Evolutionary conservation across 2,888 invertebrate genomes (phyloP).

Genomic region (Drosophila aldrichi): DNA sequence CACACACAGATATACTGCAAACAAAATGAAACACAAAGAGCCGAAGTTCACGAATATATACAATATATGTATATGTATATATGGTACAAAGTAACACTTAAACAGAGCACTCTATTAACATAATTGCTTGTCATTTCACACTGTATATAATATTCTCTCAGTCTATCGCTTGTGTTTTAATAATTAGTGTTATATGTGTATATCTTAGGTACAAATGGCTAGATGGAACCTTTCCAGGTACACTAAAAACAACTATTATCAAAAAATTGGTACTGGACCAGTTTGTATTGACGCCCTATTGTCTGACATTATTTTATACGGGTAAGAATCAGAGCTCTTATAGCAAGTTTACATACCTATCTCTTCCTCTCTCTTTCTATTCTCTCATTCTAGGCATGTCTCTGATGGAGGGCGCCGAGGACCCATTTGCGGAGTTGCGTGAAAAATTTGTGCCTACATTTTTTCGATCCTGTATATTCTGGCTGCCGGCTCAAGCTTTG

Average conservation of each 20-base stretch:
- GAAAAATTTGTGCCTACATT: constrained; percentile 91
- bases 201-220: constrained; percentile 91
- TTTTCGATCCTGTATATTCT: constrained; percentile 91
- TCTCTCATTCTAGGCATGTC: constrained; percentile 88
- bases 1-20: constrained; percentile 14
- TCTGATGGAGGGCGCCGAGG: constrained; percentile 89
- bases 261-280: constrained; percentile 92
- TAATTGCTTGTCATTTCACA: constrained; percentile 18
- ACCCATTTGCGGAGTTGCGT: constrained; percentile 90
- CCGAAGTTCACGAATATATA: background rate
- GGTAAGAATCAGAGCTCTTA: constrained; percentile 85
- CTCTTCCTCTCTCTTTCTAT: background rate
- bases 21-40: constrained; percentile 20
- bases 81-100: constrained; percentile 34
- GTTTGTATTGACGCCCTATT: constrained; percentile 90
- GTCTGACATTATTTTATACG: constrained; percentile 90
- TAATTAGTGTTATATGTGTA: background rate
- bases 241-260: constrained; percentile 87
- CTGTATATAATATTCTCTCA: constrained; percentile 3
- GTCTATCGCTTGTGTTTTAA: too few species aligned
- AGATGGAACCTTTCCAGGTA: constrained; percentile 90
- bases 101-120: constrained; percentile 17
- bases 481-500: constrained; percentile 92
- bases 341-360: background rate
- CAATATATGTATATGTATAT: background rate